Evolutionary conservation across 2,888 invertebrate genomes (phyloP), one percentile per base, ranked within the genome.

Genomic region (Zele albiditarsus): DNA sequence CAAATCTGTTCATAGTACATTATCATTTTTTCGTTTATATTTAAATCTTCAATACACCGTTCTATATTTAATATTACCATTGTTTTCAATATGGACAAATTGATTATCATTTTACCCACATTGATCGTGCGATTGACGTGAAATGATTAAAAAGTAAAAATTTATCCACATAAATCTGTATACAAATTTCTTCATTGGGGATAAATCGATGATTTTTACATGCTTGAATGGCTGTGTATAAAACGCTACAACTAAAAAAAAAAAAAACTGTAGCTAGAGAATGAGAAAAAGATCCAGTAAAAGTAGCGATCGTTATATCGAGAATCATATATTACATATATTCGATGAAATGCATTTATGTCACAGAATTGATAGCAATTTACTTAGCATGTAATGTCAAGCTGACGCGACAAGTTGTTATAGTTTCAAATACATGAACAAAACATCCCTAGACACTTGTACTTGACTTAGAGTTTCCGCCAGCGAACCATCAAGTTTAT

Each of bases 401-500:
- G 3, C 3, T 46, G n/a, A 46, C 6, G n/a, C 3, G 46, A n/a
- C 46, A n/a, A n/a, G 14, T n/a, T 46, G 46, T 46, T 46, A 46
- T 14, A 46, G 46, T 16, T 46, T 3, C 16, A 14, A 46, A 16
- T 46, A n/a, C n/a, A 46, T 46, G 57, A 25, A 8, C 60, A 27
- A 53, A 53, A 53, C 20, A 53, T 53, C 20, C n/a, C n/a, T 20
- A 6, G 53, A 53, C 46, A 46, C n/a, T 46, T 16, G 14, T 16
- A 16, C 20, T 57, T 57, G 57, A 25, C 62, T 62, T 28, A 14
- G 31, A 62, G 62, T 62, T 62, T 62, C 62, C 8, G 5, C 27
- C 4, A 31, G n/a, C n/a, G 14, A n/a, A 62, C 38, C 2, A 63
- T 63, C n/a, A 63, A 63, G 63, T 63, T 63, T 33, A 38, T 33